phyloP scores from a whole-genome alignment of 2,888 invertebrate species.

The Parapristionchus giblindavisi region DNA sequence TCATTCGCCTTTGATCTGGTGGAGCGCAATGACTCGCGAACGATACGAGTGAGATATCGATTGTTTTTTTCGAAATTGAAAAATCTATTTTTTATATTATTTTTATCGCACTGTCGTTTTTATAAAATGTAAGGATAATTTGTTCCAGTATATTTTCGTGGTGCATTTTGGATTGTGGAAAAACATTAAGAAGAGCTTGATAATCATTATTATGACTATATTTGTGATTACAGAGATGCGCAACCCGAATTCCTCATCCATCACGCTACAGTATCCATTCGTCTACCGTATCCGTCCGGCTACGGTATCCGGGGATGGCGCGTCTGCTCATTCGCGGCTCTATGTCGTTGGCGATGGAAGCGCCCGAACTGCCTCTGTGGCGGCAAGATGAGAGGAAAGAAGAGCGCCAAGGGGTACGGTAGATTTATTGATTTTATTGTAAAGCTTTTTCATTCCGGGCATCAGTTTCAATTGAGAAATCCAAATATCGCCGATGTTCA shows the following conservation, averaged over 20 bases:
- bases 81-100: too few relatives aligned
- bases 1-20: slow-evolving; percentile 75
- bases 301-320: slow-evolving; percentile 48
- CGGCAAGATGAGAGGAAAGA: slow-evolving; percentile 7
- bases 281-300: slow-evolving; percentile 63
- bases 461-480: too few relatives aligned
- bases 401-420: slow-evolving; percentile 15
- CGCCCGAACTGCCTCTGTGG: not conserved
- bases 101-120: too few relatives aligned
- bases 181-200: too few relatives aligned
- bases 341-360: slow-evolving; percentile 52
- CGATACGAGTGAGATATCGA: slow-evolving; percentile 76
- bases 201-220: not conserved
- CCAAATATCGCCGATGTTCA: too few relatives aligned
- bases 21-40: slow-evolving; percentile 76
- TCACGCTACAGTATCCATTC: too few relatives aligned
- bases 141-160: too few relatives aligned
- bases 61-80: too few relatives aligned
- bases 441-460: too few relatives aligned
- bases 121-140: too few relatives aligned
- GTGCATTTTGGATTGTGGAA: too few relatives aligned
- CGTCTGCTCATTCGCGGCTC: slow-evolving; percentile 70
- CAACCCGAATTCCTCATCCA: slow-evolving; percentile 82
- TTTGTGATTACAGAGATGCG: slow-evolving; percentile 74
- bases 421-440: too few relatives aligned